These are phyloP conservation scores for Mesocentrotus franciscanus DNA, from an alignment of 53 echinoderm and acorn worm genomes.

Conservation along the genomic window DNA sequence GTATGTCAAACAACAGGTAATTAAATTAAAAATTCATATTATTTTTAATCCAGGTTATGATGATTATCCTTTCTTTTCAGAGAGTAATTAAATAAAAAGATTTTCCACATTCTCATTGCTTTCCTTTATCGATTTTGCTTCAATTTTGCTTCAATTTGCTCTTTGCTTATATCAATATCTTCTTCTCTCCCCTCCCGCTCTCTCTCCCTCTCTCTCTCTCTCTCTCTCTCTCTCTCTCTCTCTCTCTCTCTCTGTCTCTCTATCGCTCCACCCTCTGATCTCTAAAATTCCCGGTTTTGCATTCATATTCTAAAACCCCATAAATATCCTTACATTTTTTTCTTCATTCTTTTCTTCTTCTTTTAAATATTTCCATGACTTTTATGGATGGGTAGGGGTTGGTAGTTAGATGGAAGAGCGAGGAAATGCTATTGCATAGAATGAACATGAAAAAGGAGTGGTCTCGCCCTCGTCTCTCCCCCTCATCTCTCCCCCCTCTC, in stretches of 20 bases:
- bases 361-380: too few relatives aligned
- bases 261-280: background rate
- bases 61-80: background rate
- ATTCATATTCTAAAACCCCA: too few relatives aligned
- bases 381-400: too few relatives aligned
- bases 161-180: background rate
- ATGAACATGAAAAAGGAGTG: too few relatives aligned
- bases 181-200: background rate
- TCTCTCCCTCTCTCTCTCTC: background rate
- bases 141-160: background rate
- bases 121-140: background rate
- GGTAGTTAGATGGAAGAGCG: too few relatives aligned
- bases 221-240: constrained; percentile 21
- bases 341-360: too few relatives aligned
- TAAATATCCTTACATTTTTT: too few relatives aligned
- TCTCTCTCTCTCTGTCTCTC: background rate
- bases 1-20: background rate
- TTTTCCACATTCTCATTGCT: background rate
- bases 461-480: background rate
- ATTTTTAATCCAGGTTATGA: background rate
- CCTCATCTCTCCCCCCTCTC: background rate
- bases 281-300: too few relatives aligned
- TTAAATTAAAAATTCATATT: constrained; percentile 13
- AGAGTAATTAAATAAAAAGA: background rate
- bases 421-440: too few relatives aligned